Base-by-base conservation (phyloP, 2,888 invertebrate genomes). In the Malthinus seriepunctatus region DNA sequence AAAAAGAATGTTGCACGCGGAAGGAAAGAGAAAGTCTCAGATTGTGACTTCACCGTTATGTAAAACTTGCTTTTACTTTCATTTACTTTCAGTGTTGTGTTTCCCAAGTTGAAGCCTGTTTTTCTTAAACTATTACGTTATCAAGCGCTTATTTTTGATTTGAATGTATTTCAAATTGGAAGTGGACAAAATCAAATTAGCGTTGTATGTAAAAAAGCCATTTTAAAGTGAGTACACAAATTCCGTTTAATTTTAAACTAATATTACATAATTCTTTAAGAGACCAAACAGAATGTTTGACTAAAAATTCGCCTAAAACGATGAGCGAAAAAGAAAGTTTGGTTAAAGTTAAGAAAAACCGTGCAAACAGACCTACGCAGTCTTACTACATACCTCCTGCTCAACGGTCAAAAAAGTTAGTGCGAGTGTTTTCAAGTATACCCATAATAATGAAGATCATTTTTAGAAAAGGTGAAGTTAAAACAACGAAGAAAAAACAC, bases 21-120 rank as follows among this genome's bases (percentile, higher is more conserved):
- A 64, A 63, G 69, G 70, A 73, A 76, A 74, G 77, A 76, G 77
- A 77, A 78, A 78, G 77, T 76, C 57, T 63, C 67, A 66, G 58
- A 56, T 65, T 68, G 73, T 77, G 74, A 76, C 73, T 73, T 75
- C 73, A 76, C 71, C 68, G 72, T 78, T 78, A 78, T 76, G 77
- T 78, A 78, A 78, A 78, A 70, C 23, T 68, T 64, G 68, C 72
- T 77, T 78, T 78, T 77, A 78, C 78, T 78, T 78, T 78, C 78
- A 76, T 77, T 76, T 71, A 67, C 65, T 67, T 64, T 66, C 65
- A 63, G 61, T 51, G 57, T 61, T 54, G 66, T 75, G 62, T 75
- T 74, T 67, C 74, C 74, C 62, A 66, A 67, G 56, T 66, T 75
- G 70, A 72, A 71, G 68, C 73, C 73, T 62, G 71, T 70, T 65